phyloP scores from a whole-genome alignment of 1,140 invertebrate species.

The Vanessa atalanta region DNA sequence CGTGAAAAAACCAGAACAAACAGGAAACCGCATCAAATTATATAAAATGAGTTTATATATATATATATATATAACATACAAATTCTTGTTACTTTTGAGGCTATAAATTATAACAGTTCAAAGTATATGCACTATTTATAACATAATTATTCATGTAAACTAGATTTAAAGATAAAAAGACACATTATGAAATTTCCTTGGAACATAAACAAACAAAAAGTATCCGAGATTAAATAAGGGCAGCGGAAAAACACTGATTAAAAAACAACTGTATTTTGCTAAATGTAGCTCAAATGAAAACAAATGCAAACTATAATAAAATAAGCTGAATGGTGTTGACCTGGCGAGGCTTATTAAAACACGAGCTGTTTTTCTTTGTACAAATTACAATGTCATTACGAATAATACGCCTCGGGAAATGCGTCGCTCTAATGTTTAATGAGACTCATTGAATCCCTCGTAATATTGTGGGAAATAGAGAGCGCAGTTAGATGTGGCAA shows the following conservation, averaged over 20 bases:
- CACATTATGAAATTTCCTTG: not conserved
- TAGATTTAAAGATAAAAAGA: too few species aligned
- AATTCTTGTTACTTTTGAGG: too few species aligned
- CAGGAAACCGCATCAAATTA: slow-evolving; percentile 41
- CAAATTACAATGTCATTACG: slow-evolving; percentile 11
- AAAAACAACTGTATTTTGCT: slow-evolving; percentile 24
- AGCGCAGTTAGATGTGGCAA: slow-evolving; percentile 57
- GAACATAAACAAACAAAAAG: not conserved
- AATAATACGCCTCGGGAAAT: slow-evolving; percentile 4
- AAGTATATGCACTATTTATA: too few species aligned
- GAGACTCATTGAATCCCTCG: slow-evolving; percentile 15
- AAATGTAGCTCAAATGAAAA: slow-evolving; percentile 15
- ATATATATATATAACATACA: not conserved
- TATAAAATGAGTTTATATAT: not conserved
- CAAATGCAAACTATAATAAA: slow-evolving; percentile 21
- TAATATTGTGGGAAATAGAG: slow-evolving; percentile 40
- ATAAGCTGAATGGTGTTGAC: slow-evolving; percentile 14
- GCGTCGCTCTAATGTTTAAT: slow-evolving; percentile 9
- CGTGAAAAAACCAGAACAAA: slow-evolving; percentile 43
- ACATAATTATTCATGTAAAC: too few species aligned
- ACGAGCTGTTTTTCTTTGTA: slow-evolving; percentile 19
- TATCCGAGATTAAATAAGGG: slow-evolving; percentile 12
- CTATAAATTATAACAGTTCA: too few species aligned
- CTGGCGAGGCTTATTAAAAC: slow-evolving; percentile 10
- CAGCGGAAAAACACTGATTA: slow-evolving; percentile 15